Evolutionary conservation across 35 echinoderm and acorn worm genomes (phyloP).

Genomic region (Apostichopus californicus): DNA sequence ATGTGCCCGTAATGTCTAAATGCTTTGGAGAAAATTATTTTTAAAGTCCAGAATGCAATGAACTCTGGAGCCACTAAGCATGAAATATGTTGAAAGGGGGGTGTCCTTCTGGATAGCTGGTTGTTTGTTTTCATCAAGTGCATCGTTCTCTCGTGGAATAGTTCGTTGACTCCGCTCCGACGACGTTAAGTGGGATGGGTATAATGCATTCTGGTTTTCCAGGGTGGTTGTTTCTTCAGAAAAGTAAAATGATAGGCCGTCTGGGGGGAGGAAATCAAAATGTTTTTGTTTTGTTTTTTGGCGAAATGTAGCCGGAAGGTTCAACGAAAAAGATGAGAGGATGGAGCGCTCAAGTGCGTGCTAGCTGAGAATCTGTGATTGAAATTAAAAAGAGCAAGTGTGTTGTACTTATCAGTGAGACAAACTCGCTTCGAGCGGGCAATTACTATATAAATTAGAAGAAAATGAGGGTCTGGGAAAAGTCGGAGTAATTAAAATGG

Average conservation of each 20-base stretch:
- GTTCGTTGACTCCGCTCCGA: slow-evolving; percentile 11
- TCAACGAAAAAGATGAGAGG: background rate
- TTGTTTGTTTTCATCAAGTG: slow-evolving; percentile 39
- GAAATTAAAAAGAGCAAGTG: slow-evolving; percentile 31
- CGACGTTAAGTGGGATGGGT: slow-evolving; percentile 22
- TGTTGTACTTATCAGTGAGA: slow-evolving; percentile 14
- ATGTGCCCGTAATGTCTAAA: slow-evolving; percentile 22
- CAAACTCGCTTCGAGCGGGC: slow-evolving; percentile 16
- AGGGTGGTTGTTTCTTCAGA: background rate
- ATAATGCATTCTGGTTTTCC: background rate
- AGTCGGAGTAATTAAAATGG: slow-evolving; percentile 24
- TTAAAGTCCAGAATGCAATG: slow-evolving; percentile 14
- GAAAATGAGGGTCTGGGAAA: slow-evolving; percentile 1
- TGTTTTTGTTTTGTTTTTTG: slow-evolving; percentile 31
- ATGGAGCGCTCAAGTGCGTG: slow-evolving; percentile 28
- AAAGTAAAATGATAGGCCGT: slow-evolving; percentile 16
- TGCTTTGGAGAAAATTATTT: background rate
- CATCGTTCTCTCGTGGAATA: slow-evolving; percentile 7
- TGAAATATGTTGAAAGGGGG: slow-evolving; percentile 14
- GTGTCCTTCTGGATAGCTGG: background rate
- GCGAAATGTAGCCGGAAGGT: slow-evolving; percentile 28
- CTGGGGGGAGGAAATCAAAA: slow-evolving; percentile 9
- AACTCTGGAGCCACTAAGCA: slow-evolving; percentile 7
- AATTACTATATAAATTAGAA: slow-evolving; percentile 36
- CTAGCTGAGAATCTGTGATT: background rate